A percentile compares a stretch with the other conserved stretches of the same genome.
These are phyloP conservation scores for Macquaria ambigua DNA, from an alignment of 2,113 vertebrate genomes.

Conservation along the genomic window DNA sequence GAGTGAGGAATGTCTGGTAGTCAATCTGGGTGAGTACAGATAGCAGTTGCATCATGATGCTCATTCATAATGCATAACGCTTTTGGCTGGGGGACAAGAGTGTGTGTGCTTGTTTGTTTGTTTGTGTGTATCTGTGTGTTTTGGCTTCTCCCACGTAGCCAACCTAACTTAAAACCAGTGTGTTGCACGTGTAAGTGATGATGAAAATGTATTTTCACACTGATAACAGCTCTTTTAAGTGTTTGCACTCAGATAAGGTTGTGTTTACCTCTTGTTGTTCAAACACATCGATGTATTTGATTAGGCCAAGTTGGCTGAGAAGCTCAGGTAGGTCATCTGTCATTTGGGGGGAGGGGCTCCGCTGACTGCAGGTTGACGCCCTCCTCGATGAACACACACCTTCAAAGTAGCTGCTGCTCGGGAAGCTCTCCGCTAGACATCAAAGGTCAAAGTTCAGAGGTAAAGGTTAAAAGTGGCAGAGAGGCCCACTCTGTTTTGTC, in stretches of 20 bases:
- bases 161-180: neutral
- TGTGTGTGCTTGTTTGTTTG: constrained; percentile 1
- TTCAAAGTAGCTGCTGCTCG: constrained; percentile 77
- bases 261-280: constrained; percentile 85
- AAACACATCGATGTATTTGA: constrained; percentile 85
- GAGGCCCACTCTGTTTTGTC: neutral
- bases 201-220: neutral
- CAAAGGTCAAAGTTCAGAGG: constrained; percentile 27
- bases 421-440: constrained; percentile 73
- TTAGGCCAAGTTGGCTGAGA: constrained; percentile 83
- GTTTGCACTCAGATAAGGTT: no score
- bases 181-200: neutral
- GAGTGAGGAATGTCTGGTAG: constrained; percentile 87
- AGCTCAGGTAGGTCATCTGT: constrained; percentile 81
- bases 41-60: constrained; percentile 12
- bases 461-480: neutral
- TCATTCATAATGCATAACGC: constrained; percentile 15
- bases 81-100: neutral
- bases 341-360: constrained; percentile 71
- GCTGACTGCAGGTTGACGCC: constrained; percentile 73
- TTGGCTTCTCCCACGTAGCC: neutral
- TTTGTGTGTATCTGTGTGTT: neutral
- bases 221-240: neutral
- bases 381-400: constrained; percentile 69
- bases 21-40: constrained; percentile 79